phyloP scores from a whole-genome alignment of 2,797 vertebrate genomes.

The Typhlichthys eigenmanni region DNA sequence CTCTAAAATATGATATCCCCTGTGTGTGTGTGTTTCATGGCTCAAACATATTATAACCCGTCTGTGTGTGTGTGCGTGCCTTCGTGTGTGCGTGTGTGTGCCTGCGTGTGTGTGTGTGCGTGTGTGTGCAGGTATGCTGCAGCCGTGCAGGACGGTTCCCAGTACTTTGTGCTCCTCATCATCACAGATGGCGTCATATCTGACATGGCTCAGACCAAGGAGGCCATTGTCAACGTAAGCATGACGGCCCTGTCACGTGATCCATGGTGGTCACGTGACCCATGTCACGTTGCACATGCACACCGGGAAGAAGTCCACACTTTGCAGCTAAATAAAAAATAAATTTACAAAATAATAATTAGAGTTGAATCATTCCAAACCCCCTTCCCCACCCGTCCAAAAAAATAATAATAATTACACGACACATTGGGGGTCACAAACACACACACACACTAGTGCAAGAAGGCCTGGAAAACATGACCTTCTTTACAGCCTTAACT shows the following conservation, averaged over 20 bases:
- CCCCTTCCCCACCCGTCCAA: too few species aligned
- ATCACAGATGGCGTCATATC: conserved; percentile 97
- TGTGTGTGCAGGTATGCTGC: conserved; percentile 80
- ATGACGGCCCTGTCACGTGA: neutral
- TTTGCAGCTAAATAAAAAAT: too few species aligned
- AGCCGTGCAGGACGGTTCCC: conserved; percentile 89
- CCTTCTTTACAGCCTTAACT: neutral
- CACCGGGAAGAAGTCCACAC: too few species aligned
- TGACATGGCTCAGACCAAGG: conserved; percentile 98
- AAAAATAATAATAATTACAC: too few species aligned
- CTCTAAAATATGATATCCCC: neutral
- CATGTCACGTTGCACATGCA: too few species aligned
- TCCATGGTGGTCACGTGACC: too few species aligned
- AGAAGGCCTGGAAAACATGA: too few species aligned
- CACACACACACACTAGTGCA: too few species aligned
- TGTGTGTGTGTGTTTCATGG: neutral
- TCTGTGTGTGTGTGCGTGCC: neutral
- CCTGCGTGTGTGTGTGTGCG: conserved; percentile 14
- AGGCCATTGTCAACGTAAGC: conserved; percentile 96
- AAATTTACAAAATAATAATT: too few species aligned
- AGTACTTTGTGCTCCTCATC: conserved; percentile 96
- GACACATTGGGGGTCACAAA: too few species aligned
- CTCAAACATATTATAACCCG: neutral
- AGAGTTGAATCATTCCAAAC: too few species aligned
- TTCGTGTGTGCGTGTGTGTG: neutral